Percentiles rank a stretch among this genome's conserved stretches.
These are phyloP conservation scores for Euura lappo DNA, from an alignment of 1,140 invertebrate species.

Conservation along the genomic window DNA sequence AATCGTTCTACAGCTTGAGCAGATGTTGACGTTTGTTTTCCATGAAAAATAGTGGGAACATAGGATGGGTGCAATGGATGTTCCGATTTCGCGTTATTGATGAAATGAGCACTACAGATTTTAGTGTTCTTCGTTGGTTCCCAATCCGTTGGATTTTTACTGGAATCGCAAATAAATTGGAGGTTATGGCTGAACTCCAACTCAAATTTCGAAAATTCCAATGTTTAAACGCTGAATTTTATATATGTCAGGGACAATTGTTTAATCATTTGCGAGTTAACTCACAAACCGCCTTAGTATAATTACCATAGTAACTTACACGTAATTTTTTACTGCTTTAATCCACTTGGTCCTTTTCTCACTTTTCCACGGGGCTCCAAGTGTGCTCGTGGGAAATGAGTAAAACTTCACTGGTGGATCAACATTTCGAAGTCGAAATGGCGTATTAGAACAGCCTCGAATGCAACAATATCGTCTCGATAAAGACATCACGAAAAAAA, in stretches of 20 bases:
- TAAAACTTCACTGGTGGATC: slow-evolving; percentile 12
- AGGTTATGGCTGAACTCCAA: not conserved
- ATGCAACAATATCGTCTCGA: slow-evolving; percentile 11
- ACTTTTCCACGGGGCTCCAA: not conserved
- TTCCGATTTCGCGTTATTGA: slow-evolving; percentile 23
- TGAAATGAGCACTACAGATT: slow-evolving; percentile 23
- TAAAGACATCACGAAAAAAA: slow-evolving; percentile 11
- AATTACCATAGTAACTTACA: not conserved
- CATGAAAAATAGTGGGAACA: slow-evolving; percentile 24
- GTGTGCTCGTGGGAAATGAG: not conserved
- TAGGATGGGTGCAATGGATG: slow-evolving; percentile 20
- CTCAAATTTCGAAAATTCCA: slow-evolving; percentile 11
- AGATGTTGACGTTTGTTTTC: slow-evolving; percentile 7
- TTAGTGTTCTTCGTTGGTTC: slow-evolving; percentile 8
- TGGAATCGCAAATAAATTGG: slow-evolving; percentile 16
- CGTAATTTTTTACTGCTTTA: slow-evolving; percentile 18
- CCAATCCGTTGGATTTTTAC: slow-evolving; percentile 18
- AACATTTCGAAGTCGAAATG: not conserved
- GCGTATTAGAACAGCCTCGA: not conserved
- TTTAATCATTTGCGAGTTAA: not conserved
- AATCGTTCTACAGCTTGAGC: not conserved
- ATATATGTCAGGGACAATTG: not conserved
- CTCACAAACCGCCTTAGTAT: not conserved
- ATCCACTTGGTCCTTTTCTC: slow-evolving; percentile 15
- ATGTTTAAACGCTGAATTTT: not conserved